A percentile compares a stretch with the other conserved stretches of the same genome.
Conservation (phyloP, 2,797 vertebrate species). For the Pangasius djambal region DNA sequence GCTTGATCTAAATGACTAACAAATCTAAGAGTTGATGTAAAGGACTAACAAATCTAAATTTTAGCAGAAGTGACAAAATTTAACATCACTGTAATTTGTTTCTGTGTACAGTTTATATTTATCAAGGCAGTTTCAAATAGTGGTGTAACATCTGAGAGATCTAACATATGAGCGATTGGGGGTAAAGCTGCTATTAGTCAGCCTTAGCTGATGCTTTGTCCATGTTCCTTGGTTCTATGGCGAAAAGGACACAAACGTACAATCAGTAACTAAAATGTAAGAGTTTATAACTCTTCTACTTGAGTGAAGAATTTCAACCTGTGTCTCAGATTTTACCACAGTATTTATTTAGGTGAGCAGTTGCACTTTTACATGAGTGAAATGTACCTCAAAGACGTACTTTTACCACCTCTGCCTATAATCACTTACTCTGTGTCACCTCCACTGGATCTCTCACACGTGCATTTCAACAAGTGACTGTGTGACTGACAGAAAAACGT, state of each 20-base stretch:
- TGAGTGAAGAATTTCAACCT: background rate
- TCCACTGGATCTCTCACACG: background rate
- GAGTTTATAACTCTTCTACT: background rate
- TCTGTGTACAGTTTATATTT: background rate
- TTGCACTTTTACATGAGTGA: background rate
- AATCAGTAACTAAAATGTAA: background rate
- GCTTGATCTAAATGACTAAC: background rate
- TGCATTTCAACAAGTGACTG: background rate
- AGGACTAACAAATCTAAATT: background rate
- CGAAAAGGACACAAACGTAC: background rate
- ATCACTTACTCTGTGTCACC: background rate
- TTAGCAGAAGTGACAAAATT: background rate
- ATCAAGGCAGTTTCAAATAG: background rate
- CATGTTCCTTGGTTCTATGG: background rate
- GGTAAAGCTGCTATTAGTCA: background rate
- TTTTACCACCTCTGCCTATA: background rate
- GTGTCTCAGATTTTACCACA: background rate
- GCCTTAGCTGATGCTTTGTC: background rate
- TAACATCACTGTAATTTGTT: background rate
- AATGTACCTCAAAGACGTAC: background rate
- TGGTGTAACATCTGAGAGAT: background rate
- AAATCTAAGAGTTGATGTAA: background rate
- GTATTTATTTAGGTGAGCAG: background rate
- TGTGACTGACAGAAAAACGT: background rate
- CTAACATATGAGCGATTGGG: background rate